phyloP scores from a whole-genome alignment of 1,140 invertebrate species.

The Pseudomyrmex flavicornis region DNA sequence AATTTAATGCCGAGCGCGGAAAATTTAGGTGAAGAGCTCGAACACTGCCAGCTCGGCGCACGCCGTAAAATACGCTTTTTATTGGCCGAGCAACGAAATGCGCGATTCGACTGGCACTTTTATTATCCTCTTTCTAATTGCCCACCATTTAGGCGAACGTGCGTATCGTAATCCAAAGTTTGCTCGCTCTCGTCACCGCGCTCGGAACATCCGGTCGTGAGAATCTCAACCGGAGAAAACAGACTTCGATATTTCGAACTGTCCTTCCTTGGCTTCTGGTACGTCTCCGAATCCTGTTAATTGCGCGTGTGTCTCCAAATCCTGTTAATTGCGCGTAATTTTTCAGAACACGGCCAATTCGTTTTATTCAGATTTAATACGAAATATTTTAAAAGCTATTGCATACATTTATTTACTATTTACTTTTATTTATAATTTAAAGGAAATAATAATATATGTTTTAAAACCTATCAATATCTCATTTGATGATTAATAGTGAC shows the following conservation, averaged over 20 bases:
- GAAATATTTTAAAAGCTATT: neutral
- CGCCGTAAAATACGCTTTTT: conserved; percentile 79
- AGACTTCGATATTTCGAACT: conserved; percentile 19
- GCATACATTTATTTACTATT: no score
- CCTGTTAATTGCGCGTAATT: neutral
- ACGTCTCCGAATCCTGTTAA: neutral
- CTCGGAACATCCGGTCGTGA: conserved; percentile 60
- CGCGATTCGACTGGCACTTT: conserved; percentile 82
- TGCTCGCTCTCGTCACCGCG: conserved; percentile 71
- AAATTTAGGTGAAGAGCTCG: conserved; percentile 80
- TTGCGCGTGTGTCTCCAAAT: neutral
- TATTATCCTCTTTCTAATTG: conserved; percentile 83
- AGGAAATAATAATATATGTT: no score
- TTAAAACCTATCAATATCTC: no score
- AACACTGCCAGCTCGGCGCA: conserved; percentile 62
- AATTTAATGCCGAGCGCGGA: conserved; percentile 78
- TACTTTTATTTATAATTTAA: no score
- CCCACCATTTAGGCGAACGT: conserved; percentile 80
- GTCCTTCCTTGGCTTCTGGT: neutral
- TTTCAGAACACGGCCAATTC: neutral
- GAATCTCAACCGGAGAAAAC: conserved; percentile 55
- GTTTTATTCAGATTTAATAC: neutral
- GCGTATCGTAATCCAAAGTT: conserved; percentile 76
- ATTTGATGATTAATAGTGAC: no score
- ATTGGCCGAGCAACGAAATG: conserved; percentile 77